A percentile compares a stretch with the other conserved stretches of the same genome.
Evolutionary conservation across 2,113 vertebrate genomes (phyloP).

Genomic region (Nesogale talazaci): DNA sequence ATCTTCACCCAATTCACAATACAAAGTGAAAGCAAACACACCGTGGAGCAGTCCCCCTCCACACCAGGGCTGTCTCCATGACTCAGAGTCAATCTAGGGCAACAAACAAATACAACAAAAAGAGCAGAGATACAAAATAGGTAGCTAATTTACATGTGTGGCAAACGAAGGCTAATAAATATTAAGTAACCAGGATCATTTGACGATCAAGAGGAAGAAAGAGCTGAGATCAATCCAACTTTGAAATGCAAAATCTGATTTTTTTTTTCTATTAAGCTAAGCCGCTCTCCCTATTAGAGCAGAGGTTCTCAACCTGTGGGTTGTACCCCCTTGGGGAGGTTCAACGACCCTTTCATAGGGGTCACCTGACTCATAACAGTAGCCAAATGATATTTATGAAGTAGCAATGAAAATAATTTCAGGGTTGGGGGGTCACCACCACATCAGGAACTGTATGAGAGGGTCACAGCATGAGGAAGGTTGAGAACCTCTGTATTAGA

Average conservation of each 20-base stretch:
- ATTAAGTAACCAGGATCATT: neutral
- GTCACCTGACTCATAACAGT: no score
- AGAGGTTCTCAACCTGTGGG: no score
- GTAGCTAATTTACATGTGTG: slow-evolving; percentile 31
- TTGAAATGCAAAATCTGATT: slow-evolving; percentile 4
- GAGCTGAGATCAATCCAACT: slow-evolving; percentile 25
- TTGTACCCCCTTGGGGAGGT: no score
- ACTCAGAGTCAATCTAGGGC: neutral
- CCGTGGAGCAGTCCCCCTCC: neutral
- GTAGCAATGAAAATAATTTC: no score
- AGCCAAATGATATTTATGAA: no score
- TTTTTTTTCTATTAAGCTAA: slow-evolving; percentile 16
- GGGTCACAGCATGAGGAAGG: no score
- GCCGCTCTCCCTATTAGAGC: neutral
- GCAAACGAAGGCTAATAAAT: slow-evolving; percentile 24
- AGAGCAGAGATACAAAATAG: neutral
- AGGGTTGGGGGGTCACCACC: no score
- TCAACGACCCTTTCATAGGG: no score
- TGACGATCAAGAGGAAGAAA: neutral
- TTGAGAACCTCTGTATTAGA: neutral
- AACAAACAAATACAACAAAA: neutral
- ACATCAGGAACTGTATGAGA: no score
- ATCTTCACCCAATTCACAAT: no score
- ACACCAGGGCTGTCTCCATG: neutral
- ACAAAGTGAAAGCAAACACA: no score